Evolutionary conservation across 2,113 vertebrate genomes (phyloP).

Genomic region (Regulus satrapa): DNA sequence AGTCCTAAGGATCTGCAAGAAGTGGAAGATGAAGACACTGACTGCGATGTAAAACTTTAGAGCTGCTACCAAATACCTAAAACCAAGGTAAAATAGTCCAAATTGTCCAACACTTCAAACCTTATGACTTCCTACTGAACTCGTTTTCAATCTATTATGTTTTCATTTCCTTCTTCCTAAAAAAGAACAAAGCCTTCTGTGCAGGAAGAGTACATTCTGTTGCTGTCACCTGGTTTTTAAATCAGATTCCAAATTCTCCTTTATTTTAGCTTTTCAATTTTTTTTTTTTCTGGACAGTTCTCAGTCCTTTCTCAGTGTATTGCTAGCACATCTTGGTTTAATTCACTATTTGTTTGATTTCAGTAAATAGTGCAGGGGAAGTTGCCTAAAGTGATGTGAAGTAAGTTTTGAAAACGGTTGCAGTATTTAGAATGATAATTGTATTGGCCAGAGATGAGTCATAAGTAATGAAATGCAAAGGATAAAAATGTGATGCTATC

Average conservation of each 20-base stretch:
- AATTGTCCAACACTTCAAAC: neutral
- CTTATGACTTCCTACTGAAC: neutral
- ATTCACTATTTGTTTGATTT: neutral
- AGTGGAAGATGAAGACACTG: neutral
- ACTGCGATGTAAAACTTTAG: neutral
- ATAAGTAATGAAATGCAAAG: neutral
- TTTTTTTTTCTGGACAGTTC: neutral
- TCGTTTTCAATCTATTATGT: neutral
- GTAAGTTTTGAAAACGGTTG: constrained; percentile 11
- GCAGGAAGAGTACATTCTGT: neutral
- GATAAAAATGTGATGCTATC: constrained; percentile 37
- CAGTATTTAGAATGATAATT: constrained; percentile 15
- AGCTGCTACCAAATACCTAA: neutral
- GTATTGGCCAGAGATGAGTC: constrained; percentile 44
- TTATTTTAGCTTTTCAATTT: neutral
- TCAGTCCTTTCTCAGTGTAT: neutral
- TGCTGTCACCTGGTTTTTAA: neutral
- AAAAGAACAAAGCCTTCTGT: neutral
- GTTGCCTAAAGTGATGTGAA: neutral
- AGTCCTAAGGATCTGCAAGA: neutral
- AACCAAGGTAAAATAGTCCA: neutral
- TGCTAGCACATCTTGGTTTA: neutral
- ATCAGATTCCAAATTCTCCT: neutral
- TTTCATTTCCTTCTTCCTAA: neutral
- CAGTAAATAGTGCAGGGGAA: neutral